These are phyloP conservation scores for Podarcis siculus DNA, from an alignment of 2,797 vertebrate genomes.

Conservation along the genomic window DNA sequence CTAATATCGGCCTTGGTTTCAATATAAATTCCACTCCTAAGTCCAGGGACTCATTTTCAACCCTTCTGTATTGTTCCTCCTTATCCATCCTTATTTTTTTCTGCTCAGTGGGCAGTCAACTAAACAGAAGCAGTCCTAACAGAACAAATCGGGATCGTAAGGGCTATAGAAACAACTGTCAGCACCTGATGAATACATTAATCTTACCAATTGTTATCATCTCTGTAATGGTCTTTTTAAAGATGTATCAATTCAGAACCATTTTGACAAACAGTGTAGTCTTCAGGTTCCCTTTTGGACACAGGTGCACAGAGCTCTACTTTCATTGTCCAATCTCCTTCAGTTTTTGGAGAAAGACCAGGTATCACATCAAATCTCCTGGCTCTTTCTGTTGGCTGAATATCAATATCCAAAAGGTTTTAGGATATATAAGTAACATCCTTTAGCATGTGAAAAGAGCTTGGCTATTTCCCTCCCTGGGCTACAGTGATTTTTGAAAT, in stretches of 20 bases:
- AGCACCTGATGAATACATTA: conserved; percentile 21
- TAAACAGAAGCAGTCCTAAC: background rate
- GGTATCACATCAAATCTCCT: background rate
- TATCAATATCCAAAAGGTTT: background rate
- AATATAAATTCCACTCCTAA: conserved; percentile 40
- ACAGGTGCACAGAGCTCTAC: background rate
- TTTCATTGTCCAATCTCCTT: background rate
- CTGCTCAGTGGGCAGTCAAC: background rate
- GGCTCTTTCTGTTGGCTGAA: background rate
- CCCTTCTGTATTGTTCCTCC: background rate
- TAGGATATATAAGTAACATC: background rate
- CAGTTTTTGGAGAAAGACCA: background rate
- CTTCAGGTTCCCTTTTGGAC: background rate
- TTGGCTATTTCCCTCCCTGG: background rate
- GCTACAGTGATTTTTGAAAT: background rate
- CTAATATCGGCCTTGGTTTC: conserved; percentile 25
- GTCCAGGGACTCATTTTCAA: conserved; percentile 13
- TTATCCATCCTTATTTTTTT: background rate
- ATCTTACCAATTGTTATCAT: conserved; percentile 21
- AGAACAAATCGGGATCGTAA: conserved; percentile 3
- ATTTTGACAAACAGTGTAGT: background rate
- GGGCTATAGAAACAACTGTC: background rate
- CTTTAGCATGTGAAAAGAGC: background rate
- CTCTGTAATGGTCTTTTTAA: background rate
- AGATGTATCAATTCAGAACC: background rate